Evolutionary conservation across 2,888 invertebrate genomes (phyloP).

Genomic region (Drosophila barbarae): DNA sequence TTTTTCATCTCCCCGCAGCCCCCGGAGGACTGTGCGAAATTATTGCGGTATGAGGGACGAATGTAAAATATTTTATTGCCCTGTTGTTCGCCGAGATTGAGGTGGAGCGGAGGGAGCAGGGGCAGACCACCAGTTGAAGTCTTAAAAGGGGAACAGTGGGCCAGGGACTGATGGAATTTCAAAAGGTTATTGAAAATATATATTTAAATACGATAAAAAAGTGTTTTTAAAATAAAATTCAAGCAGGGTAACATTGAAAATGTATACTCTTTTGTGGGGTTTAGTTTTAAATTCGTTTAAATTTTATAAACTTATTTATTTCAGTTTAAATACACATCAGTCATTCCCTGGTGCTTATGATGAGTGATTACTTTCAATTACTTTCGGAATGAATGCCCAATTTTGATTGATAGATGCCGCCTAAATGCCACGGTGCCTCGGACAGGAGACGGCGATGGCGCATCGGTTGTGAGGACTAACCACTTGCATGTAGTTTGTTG

Average conservation of each 20-base stretch:
- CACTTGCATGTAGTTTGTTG: slow-evolving; percentile 27
- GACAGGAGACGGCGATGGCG: not conserved
- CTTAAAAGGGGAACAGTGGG: slow-evolving; percentile 11
- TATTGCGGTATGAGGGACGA: slow-evolving; percentile 53
- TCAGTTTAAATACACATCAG: not conserved
- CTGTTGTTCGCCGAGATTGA: slow-evolving; percentile 28
- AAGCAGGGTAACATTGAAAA: too few relatives aligned
- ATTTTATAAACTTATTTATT: too few relatives aligned
- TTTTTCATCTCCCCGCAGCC: slow-evolving; percentile 33
- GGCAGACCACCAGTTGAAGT: slow-evolving; percentile 10
- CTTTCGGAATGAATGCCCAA: not conserved
- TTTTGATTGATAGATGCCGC: not conserved
- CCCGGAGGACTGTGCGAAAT: slow-evolving; percentile 53
- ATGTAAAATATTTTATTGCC: slow-evolving; percentile 64
- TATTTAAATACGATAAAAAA: too few relatives aligned
- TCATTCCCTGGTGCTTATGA: not conserved
- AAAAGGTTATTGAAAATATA: too few relatives aligned
- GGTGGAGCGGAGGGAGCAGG: not conserved
- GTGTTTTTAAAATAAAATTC: too few relatives aligned
- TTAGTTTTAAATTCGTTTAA: too few relatives aligned
- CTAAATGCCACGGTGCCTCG: slow-evolving; percentile 6
- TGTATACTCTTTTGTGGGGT: too few relatives aligned
- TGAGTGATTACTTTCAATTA: slow-evolving; percentile 7
- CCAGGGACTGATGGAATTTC: fast-evolving
- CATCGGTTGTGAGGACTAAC: slow-evolving; percentile 18